A percentile compares a stretch with the other conserved stretches of the same genome.
Evolutionary conservation across 2,797 vertebrate species (phyloP).

Genomic region (Pangasius djambal): DNA sequence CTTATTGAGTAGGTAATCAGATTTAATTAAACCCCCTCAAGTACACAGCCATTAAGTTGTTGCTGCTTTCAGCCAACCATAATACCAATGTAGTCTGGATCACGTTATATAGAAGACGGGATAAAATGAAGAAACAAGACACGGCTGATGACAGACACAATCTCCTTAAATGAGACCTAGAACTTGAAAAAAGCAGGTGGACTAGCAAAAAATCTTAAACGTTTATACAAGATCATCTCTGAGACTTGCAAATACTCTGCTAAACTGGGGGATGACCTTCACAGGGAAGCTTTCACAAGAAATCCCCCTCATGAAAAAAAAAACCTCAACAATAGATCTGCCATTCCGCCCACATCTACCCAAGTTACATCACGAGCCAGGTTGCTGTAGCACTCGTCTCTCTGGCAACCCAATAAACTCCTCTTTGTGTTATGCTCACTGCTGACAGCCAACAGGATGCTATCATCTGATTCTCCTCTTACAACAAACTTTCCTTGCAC

Average conservation of each 20-base stretch:
- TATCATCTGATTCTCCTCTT: slow-evolving; percentile 43
- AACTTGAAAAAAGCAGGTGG: neutral
- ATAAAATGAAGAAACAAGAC: neutral
- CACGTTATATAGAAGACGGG: neutral
- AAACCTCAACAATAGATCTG: slow-evolving; percentile 33
- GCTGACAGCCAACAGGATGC: slow-evolving; percentile 68
- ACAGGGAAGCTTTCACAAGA: slow-evolving; percentile 53
- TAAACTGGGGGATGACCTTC: slow-evolving; percentile 45
- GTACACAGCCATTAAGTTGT: neutral
- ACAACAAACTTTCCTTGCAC: slow-evolving; percentile 30
- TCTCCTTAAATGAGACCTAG: neutral
- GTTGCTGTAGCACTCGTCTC: slow-evolving; percentile 68
- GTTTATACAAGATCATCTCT: neutral
- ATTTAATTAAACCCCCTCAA: slow-evolving; percentile 5
- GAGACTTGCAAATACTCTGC: slow-evolving; percentile 24
- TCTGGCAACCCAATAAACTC: slow-evolving; percentile 80
- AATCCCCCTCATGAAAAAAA: neutral
- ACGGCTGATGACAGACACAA: neutral
- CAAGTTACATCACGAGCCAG: slow-evolving; percentile 53
- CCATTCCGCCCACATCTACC: slow-evolving; percentile 45
- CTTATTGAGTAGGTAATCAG: neutral
- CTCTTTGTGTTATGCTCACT: slow-evolving; percentile 79
- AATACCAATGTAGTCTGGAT: neutral
- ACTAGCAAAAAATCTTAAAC: neutral
- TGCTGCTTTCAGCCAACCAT: neutral